phyloP scores from a whole-genome alignment of 2,113 vertebrate genomes.

The Uria lomvia region DNA sequence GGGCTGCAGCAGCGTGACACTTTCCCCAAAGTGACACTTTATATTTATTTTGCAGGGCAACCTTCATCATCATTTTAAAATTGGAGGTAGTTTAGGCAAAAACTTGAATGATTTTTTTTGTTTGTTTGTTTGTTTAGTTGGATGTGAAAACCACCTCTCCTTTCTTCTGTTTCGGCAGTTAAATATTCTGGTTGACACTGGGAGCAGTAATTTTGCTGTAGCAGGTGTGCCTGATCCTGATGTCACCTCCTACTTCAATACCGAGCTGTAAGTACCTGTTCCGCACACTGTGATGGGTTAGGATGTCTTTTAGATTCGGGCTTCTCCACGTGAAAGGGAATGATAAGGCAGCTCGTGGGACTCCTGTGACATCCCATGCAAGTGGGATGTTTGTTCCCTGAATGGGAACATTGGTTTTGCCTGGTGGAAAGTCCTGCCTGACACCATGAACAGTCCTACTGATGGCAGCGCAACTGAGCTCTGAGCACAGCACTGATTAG shows the following conservation, averaged over 20 bases:
- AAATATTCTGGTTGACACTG: slow-evolving; percentile 96
- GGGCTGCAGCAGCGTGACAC: neutral
- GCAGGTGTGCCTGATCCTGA: slow-evolving; percentile 83
- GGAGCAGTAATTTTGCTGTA: slow-evolving; percentile 98
- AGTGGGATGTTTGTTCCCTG: neutral
- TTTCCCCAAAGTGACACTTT: neutral
- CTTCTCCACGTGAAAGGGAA: neutral
- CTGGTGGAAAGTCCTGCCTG: neutral
- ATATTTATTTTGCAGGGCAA: neutral
- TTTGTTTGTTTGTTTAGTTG: neutral
- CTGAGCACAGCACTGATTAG: neutral
- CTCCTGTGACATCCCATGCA: neutral
- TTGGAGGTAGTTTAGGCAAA: neutral
- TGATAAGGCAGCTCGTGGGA: neutral
- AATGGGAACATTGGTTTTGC: neutral
- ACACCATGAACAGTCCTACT: neutral
- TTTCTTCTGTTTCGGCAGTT: slow-evolving; percentile 79
- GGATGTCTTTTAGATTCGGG: neutral
- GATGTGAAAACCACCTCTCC: neutral
- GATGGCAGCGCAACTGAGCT: neutral
- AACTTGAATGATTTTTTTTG: neutral
- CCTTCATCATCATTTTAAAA: neutral
- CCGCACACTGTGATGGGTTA: neutral
- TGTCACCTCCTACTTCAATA: slow-evolving; percentile 84
- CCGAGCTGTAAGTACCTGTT: slow-evolving; percentile 62